Base-by-base conservation (phyloP, 2,113 vertebrate species). In the Corvus hawaiiensis region DNA sequence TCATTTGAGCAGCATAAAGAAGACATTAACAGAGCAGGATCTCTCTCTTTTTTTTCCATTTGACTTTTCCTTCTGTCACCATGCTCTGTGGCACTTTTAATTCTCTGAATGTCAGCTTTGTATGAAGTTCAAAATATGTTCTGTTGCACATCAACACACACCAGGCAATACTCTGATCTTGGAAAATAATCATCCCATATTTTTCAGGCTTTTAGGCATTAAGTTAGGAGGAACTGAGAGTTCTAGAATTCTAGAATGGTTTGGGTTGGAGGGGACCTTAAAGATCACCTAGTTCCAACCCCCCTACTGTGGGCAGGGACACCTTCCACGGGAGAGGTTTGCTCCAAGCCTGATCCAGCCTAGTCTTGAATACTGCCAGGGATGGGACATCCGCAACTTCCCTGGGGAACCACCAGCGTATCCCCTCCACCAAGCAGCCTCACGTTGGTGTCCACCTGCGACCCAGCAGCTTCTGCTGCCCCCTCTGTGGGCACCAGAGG, bases 381-480 rank as follows among this genome's bases (percentile, higher is more conserved):
- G 43, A 71, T 55, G 18, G 32, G 5, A 18, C 7, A 63, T 7
- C 26, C 26, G 56, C 27, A 43, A 5, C 10, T 27, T 55, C 32
- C 19, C 32, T 14, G 35, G 0, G 39, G 24, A 81, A 46, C 9
- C 39, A 74, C 11, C 11, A 15, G 24, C 4, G 0, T 6, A 20
- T 15, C 20, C 54, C 13, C 20, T 33, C 27, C 35, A 51, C 9
- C 5, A 21, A 59, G 41, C 19, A 66, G 51, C 22, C 19, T 27
- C 66, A 49, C 8, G 15, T 19, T 0, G 0, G 23, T 3, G 11
- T 7, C 16, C n/a, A 18, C 7, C 17, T 8, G 16, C 3, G 5
- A 22, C 3, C 9, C 55, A 54, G 32, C 6, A 62, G 37, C 11
- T 59, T 85, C 63, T 78, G 51, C 0, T 24, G 44, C 35, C 15